Evolutionary conservation across 2,797 vertebrate species (phyloP), one percentile per base, ranked within the genome.

Genomic region (Tarsius wallacei): DNA sequence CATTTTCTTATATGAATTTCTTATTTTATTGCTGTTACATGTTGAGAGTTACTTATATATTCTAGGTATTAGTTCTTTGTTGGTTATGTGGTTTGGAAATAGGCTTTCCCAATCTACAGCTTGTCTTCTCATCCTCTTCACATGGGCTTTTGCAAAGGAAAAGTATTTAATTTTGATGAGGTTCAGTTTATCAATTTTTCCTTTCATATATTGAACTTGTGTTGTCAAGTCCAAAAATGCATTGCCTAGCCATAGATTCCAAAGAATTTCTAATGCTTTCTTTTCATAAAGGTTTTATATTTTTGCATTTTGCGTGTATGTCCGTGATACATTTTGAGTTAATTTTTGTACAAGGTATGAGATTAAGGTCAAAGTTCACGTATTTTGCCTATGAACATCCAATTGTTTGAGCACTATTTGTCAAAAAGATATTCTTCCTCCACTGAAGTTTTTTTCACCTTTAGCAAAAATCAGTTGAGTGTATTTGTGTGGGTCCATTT

Each of bases 1-100:
- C 59, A 77, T 66, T 81, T 96, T 92, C 85, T 61, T 66, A 61
- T 55, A 42, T n/a, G 42, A 91, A 71, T 80, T 42, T 42, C 42
- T 5, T 73, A 55, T 49, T 64, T 90, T 76, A 42, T 87, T 51
- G 42, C 36, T 66, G 5, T 85, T 85, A 3, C 49, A 17, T 42
- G 81, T 81, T 85, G 33, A 85, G 57, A 33, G 64, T 47, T 74
- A 49, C 92, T 80, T 47, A 31, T 74, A 24, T 85, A 66, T 24
- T 73, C 68, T 19, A 63, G 47, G 3, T 19, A 63, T 33, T 28
- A 28, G 61, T 61, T 68, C 15, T 77, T 42, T 47, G 4, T 26
- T 47, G 51, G 49, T 17, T 71, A 66, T 66, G 63, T 22, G 71
- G 42, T 74, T 80, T 66, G 36, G 6, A 83, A 57, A 61, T 24